Evolutionary conservation across 2,797 vertebrate species (phyloP).

Genomic region (Sphaeramia orbicularis): DNA sequence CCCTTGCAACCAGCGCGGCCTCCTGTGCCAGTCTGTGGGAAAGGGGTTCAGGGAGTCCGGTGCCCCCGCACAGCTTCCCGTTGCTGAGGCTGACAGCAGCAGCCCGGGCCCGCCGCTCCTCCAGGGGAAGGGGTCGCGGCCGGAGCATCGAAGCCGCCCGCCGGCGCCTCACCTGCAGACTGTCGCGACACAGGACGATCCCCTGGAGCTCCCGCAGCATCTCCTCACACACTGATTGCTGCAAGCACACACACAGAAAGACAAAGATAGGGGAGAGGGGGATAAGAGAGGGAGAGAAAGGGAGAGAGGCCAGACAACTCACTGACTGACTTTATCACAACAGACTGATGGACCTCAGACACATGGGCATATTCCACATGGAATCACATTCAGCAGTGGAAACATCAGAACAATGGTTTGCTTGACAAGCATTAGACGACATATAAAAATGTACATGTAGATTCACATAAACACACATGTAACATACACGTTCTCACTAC

Average conservation of each 20-base stretch:
- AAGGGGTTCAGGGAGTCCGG: constrained; percentile 90
- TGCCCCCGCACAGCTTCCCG: constrained; percentile 93
- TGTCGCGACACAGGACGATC: constrained; percentile 96
- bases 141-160: constrained; percentile 79
- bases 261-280: constrained; percentile 62
- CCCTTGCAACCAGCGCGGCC: constrained; percentile 92
- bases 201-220: constrained; percentile 96
- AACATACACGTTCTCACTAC: constrained; percentile 20
- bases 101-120: constrained; percentile 89
- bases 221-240: constrained; percentile 97
- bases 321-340: constrained; percentile 74
- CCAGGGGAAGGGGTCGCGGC: constrained; percentile 85
- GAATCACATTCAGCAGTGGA: constrained; percentile 14
- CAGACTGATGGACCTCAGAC: constrained; percentile 56
- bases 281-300: constrained; percentile 67
- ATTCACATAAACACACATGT: constrained; percentile 33
- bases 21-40: constrained; percentile 97
- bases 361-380: constrained; percentile 6
- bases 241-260: constrained; percentile 66
- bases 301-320: constrained; percentile 76
- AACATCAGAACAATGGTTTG: constrained; percentile 1
- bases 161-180: constrained; percentile 90
- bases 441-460: constrained; percentile 20
- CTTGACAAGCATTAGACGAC: background rate
- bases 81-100: constrained; percentile 93